A percentile compares a stretch with the other conserved stretches of the same genome.
Evolutionary conservation across 2,113 vertebrate genomes (phyloP).

Genomic region (mouse (Mus musculus)): GRCm39 chr14:30087501-30088000

Average conservation of each 20-base stretch:
- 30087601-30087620: neutral
- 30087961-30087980: constrained; percentile 82
- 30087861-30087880: neutral
- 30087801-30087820: neutral
- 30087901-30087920: constrained; percentile 78
- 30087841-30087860: neutral
- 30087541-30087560: neutral
- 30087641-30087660: constrained; percentile 14
- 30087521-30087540: neutral
- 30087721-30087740: neutral
- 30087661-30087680: constrained; percentile 18
- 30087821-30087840: constrained; percentile 52
- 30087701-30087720: neutral
- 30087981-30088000: constrained; percentile 86
- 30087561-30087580: neutral
- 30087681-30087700: neutral
- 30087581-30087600: neutral
- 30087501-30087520: neutral
- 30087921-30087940: constrained; percentile 74
- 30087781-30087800: neutral
- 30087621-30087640: neutral
- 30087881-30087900: neutral
- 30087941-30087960: constrained; percentile 76
- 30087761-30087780: constrained; percentile 22
- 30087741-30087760: neutral